A percentile compares a stretch with the other conserved stretches of the same genome.
Evolutionary conservation across 2,797 vertebrate genomes (phyloP).

Genomic region (Ciconia nigra): DNA sequence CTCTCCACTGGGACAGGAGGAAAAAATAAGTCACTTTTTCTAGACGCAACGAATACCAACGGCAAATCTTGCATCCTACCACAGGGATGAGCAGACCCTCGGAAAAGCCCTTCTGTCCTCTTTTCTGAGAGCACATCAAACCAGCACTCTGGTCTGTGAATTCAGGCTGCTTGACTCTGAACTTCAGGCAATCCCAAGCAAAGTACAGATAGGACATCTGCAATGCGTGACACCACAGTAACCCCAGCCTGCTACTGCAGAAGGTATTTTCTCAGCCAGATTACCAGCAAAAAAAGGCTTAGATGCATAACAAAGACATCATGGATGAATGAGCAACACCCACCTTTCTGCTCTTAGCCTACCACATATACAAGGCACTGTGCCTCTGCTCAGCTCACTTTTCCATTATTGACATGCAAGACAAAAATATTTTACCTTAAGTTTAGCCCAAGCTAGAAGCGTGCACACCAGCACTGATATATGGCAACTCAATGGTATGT

Average conservation of each 20-base stretch:
- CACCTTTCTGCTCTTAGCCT: neutral
- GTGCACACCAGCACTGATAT: fast-evolving
- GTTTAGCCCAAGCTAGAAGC: neutral
- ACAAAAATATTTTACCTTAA: neutral
- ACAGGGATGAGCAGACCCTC: neutral
- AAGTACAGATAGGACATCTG: neutral
- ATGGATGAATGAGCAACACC: neutral
- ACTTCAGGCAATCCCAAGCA: neutral
- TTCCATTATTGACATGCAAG: neutral
- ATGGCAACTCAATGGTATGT: fast-evolving
- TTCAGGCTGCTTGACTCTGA: neutral
- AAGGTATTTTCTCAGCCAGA: neutral
- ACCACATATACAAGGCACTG: neutral
- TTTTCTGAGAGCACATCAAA: neutral
- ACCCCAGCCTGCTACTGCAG: neutral
- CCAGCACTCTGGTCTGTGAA: neutral
- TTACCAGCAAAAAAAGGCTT: neutral
- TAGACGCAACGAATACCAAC: fast-evolving
- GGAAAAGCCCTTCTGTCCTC: neutral
- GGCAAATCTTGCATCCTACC: neutral
- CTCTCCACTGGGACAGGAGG: neutral
- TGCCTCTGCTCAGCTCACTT: neutral
- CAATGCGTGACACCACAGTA: neutral
- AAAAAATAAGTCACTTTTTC: neutral
- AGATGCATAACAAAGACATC: neutral